Percentiles rank a stretch among this genome's conserved stretches.
phyloP scores from a whole-genome alignment of 2,113 vertebrate genomes.

The Cebidichthys violaceus region DNA sequence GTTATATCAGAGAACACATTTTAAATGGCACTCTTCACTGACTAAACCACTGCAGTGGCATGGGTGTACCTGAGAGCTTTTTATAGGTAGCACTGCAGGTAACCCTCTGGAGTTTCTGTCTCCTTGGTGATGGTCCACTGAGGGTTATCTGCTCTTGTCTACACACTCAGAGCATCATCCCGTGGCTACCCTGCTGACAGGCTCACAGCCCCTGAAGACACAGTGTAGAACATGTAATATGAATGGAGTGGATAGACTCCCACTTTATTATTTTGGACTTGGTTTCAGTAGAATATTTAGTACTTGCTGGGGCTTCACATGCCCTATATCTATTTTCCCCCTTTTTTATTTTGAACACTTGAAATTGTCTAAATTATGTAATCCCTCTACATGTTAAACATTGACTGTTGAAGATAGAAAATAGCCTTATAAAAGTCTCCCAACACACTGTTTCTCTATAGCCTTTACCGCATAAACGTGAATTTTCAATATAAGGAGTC shows the following conservation, averaged over 20 bases:
- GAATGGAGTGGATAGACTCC: slow-evolving; percentile 8
- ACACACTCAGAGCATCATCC: slow-evolving; percentile 63
- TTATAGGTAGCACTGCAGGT: slow-evolving; percentile 31
- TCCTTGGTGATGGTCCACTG: slow-evolving; percentile 76
- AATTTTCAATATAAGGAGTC: background rate
- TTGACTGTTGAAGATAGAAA: background rate
- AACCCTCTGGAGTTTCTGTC: slow-evolving; percentile 63
- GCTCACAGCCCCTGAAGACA: slow-evolving; percentile 70
- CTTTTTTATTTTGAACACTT: background rate
- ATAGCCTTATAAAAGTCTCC: background rate
- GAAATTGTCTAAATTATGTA: background rate
- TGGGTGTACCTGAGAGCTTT: slow-evolving; percentile 27
- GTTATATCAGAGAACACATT: background rate
- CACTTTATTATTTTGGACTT: background rate
- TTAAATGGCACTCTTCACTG: background rate
- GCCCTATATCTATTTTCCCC: too few relatives aligned
- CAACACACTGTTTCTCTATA: background rate
- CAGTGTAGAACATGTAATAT: slow-evolving; percentile 38
- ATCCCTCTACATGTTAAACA: background rate
- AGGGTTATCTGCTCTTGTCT: slow-evolving; percentile 76
- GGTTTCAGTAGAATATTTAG: background rate
- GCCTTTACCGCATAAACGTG: background rate
- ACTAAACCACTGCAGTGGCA: slow-evolving; percentile 3
- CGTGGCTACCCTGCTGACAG: slow-evolving; percentile 53
- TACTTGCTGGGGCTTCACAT: background rate